Evolutionary conservation across 1,140 invertebrate genomes (phyloP).

Genomic region (Drosophila willistoni): DNA sequence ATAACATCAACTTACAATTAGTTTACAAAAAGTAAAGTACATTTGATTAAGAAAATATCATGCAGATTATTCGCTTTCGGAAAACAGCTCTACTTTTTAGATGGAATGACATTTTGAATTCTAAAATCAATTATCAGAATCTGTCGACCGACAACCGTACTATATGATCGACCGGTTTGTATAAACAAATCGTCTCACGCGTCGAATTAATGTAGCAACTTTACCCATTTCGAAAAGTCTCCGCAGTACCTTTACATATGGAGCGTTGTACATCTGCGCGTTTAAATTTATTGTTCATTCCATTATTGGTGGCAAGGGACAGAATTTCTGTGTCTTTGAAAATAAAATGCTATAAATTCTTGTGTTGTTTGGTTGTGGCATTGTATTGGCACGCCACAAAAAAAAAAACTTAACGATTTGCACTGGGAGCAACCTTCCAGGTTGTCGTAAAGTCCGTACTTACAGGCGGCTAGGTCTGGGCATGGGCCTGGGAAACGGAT

Average conservation of each 20-base stretch:
- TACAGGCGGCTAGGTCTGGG: background rate
- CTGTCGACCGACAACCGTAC: background rate
- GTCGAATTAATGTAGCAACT: constrained; percentile 57
- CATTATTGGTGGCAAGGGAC: constrained; percentile 80
- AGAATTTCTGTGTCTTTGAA: constrained; percentile 79
- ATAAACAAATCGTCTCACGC: constrained; percentile 78
- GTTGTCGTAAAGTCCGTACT: constrained; percentile 44
- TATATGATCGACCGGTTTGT: constrained; percentile 28
- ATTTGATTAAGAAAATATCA: no score
- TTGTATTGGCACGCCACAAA: constrained; percentile 68
- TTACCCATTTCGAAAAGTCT: constrained; percentile 68
- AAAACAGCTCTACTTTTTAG: no score
- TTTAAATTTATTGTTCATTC: constrained; percentile 81
- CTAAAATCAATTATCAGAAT: no score
- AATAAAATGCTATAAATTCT: constrained; percentile 81
- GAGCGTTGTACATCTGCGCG: constrained; percentile 78
- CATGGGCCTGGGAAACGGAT: background rate
- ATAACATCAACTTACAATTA: no score
- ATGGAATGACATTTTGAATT: no score
- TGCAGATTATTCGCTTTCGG: no score
- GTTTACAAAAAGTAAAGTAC: no score
- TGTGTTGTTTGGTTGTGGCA: constrained; percentile 72
- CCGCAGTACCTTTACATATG: constrained; percentile 70
- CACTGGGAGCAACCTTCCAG: constrained; percentile 28
- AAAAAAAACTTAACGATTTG: constrained; percentile 71